phyloP scores from a whole-genome alignment of 2,113 vertebrate species.

The Atractosteus spatula region DNA sequence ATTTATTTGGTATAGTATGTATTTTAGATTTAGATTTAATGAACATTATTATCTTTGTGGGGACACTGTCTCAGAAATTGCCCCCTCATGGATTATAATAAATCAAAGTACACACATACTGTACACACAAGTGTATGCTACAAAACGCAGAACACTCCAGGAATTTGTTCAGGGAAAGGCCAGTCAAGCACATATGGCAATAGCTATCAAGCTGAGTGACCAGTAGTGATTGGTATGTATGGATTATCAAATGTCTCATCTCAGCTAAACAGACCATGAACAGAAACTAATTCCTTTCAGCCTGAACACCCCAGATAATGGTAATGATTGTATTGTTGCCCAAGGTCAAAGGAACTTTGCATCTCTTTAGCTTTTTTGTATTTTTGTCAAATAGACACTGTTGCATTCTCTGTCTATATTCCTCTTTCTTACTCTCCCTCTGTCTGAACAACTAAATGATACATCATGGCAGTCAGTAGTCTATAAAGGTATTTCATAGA shows the following conservation, averaged over 20 bases:
- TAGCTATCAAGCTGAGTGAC: no score
- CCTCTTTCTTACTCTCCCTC: neutral
- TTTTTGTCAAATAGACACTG: neutral
- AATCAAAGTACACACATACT: no score
- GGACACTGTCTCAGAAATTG: no score
- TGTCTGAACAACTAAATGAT: neutral
- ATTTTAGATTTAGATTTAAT: no score
- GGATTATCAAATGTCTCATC: neutral
- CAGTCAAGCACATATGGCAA: no score
- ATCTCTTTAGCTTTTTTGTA: neutral
- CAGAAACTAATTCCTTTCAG: neutral
- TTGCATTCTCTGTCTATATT: neutral
- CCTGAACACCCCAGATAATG: neutral
- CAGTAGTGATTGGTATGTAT: neutral
- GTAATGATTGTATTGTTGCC: neutral
- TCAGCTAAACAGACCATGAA: conserved; percentile 1
- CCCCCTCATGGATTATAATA: no score
- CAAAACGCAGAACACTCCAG: no score
- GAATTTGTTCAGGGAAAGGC: no score
- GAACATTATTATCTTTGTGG: no score
- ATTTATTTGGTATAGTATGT: no score
- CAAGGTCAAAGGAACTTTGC: neutral
- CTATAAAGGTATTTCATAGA: no score
- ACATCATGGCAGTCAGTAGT: neutral
- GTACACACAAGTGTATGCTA: no score